Evolutionary conservation across 2,888 invertebrate genomes (phyloP), one percentile per base, ranked within the genome.

Genomic region (Pyrrhia umbra): DNA sequence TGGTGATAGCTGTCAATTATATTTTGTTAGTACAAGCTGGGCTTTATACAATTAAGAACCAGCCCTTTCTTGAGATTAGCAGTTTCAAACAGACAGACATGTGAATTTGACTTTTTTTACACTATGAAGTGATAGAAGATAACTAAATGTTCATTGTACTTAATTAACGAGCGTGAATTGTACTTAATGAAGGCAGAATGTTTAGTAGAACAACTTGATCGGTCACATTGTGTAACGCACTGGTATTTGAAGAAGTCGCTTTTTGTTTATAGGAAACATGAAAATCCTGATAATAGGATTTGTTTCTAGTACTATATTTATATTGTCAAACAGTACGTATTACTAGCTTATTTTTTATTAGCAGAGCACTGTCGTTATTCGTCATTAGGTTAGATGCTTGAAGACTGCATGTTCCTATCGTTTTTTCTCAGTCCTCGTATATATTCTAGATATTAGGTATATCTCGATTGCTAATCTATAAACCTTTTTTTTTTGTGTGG

Each of bases 101-200:
- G n/a, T n/a, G n/a, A n/a, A n/a, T n/a, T n/a, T n/a, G n/a, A n/a
- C n/a, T n/a, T n/a, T n/a, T n/a, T n/a, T n/a, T n/a, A n/a, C n/a
- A n/a, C n/a, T n/a, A n/a, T n/a, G n/a, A n/a, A n/a, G n/a, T 27
- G 27, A 27, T 9, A 27, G 27, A 27, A 34, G 18, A 15, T 30
- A 18, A 37, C 25, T 20, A 34, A 74, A 68, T 50, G 47, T 40
- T 23, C 49, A 75, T 71, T 71, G 71, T 71, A 37, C 27, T 34
- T 27, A 52, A 25, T 74, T 49, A 74, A 71, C 18, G 52, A 74
- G 62, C 75, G 47, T 68, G 27, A 37, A 16, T n/a, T 37, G n/a
- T 52, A 40, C 74, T 68, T 20, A 61, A 43, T 30, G 6, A 23
- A 23, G 27, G 6, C 20, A 23, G 27, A 27, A 39, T 27, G 10